Evolutionary conservation across 2,113 vertebrate genomes (phyloP), one percentile per base, ranked within the genome.

Genomic region (Nannobrachium achirus): DNA sequence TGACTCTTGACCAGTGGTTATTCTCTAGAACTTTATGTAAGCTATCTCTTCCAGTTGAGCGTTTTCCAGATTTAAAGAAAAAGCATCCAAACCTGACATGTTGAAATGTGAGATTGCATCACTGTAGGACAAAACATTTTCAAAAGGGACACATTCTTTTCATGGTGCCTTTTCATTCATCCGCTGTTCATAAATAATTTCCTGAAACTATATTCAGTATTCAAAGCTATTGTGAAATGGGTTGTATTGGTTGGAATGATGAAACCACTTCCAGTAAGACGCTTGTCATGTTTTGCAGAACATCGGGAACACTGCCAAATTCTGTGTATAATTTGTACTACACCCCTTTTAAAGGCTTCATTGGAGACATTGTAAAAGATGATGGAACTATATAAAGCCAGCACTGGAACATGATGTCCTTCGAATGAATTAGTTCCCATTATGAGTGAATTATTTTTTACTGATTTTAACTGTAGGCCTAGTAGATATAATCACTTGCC

Each of bases 401-500:
- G 48, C 46, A 2, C 7, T 15, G 69, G 57, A 60, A 71, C 51
- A 25, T 76, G 67, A 58, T 61, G 61, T 63, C 52, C 46, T 71
- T 16, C 40, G 66, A 63, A 58, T 38, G 62, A 76, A 80, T 83
- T 66, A 69, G 52, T 78, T 55, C 49, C 1, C 48, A 75, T 77
- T 73, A 67, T 77, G 71, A 73, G 16, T 44, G 56, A 83, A 79
- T 79, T 68, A 70, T 57, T 69, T 65, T 86, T 83, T 61, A 72
- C 74, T 48, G 78, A 59, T 53, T 72, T 79, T 81, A 80, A 62
- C 41, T 51, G 78, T 79, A 82, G 66, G 69, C n/a, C n/a, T n/a
- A n/a, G n/a, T n/a, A n/a, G 79, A 82, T 86, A 77, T 82, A 76
- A 81, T 78, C 72, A 69, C 76, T 55, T 85, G 83, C 70, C 83